Base-by-base conservation (phyloP, 2,888 invertebrate species). In the Hypomecis atomaria region DNA sequence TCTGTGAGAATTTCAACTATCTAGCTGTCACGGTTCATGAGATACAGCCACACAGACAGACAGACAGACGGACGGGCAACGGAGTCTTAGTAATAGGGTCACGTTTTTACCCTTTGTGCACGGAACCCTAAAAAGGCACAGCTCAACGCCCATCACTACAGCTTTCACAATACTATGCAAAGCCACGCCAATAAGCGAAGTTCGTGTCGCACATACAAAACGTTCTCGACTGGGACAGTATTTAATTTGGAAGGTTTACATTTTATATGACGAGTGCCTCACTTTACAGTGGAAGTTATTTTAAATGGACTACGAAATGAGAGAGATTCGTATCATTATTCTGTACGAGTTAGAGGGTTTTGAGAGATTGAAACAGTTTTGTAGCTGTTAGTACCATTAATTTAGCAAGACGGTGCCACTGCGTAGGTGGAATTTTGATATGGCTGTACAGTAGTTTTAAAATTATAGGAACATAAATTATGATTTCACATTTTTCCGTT, bases 171-270 rank as follows among this genome's bases (percentile, higher is more conserved):
- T 42, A 23, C 38, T 42, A 64, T 64, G 59, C 55, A 55, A 59
- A 59, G 59, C 38, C 59, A 56, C 52, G 59, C 52, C 59, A 50
- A 42, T 64, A 59, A 59, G 54, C 38, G 13, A 10, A 8, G 11
- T 44, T 13, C 59, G 59, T 59, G 63, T 33, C 49, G 4, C 9
- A 59, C 40, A 55, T 63, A 54, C 43, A 33, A 53, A 59, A 9
- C 55, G 56, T 48, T 47, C 36, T 38, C 40, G 36, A 37, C 43
- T 13, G 40, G 9, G 54, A 47, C 40, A 33, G 33, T 33, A 49
- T 48, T 58, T 49, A 40, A 58, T 49, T 58, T 58, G 49, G 36
- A 49, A 58, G 59, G 50, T 44, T 50, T 44, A 34, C 47, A 52
- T 50, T 62, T 56, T 52, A 62, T 57, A 40, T 47, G 10, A 45